Evolutionary conservation across 2,113 vertebrate species (phyloP).

Genomic region (Propithecus coquereli): DNA sequence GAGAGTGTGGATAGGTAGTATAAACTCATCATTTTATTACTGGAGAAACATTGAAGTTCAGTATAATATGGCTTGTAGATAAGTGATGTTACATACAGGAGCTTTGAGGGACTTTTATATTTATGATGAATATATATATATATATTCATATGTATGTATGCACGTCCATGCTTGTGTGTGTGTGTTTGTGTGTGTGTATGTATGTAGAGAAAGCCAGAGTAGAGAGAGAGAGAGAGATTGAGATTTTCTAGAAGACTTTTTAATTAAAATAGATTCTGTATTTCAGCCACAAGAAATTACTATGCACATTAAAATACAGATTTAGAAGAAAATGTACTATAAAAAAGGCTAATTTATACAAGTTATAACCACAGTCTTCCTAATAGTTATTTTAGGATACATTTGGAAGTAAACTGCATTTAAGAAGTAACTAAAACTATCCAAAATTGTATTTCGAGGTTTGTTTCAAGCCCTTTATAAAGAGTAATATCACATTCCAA

Average conservation of each 20-base stretch:
- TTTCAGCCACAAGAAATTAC: background rate
- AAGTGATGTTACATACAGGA: background rate
- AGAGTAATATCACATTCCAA: background rate
- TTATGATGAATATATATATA: background rate
- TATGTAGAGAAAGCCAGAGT: background rate
- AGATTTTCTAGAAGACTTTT: background rate
- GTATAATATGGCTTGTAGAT: background rate
- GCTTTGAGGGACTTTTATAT: background rate
- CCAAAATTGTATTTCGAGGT: background rate
- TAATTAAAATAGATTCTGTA: constrained; percentile 11
- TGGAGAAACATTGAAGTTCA: background rate
- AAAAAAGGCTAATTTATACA: background rate
- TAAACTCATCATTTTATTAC: background rate
- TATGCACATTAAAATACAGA: background rate
- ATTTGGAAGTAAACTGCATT: background rate
- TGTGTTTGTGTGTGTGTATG: background rate
- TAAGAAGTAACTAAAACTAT: background rate
- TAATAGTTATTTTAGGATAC: background rate
- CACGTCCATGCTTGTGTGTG: background rate
- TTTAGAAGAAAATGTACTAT: background rate
- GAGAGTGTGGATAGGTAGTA: background rate
- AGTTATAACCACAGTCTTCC: background rate
- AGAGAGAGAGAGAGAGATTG: background rate
- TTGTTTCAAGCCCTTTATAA: background rate
- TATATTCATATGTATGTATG: background rate